phyloP scores from a whole-genome alignment of 2,113 vertebrate species.

The Daboia siamensis region DNA sequence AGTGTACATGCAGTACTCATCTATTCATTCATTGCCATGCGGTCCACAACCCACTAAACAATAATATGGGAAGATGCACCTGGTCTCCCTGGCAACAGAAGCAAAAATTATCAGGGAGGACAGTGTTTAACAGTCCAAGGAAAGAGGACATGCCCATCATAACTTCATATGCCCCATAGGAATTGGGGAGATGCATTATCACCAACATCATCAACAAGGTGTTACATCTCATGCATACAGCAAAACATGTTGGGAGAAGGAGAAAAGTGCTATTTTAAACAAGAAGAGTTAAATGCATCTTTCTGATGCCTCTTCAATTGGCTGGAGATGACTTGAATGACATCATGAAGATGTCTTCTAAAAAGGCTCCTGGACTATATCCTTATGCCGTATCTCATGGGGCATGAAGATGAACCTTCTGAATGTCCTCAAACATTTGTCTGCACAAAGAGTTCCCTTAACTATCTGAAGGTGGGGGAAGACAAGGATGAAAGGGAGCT shows the following conservation, averaged over 20 bases:
- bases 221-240: not conserved
- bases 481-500: not conserved
- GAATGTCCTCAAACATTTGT: not conserved
- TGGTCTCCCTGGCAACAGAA: not conserved
- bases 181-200: not conserved
- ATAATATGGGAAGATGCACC: not conserved
- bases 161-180: not conserved
- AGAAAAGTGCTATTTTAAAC: not conserved
- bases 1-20: too few species aligned
- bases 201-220: not conserved
- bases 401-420: not conserved
- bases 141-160: not conserved
- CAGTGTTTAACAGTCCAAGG: not conserved
- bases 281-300: not conserved
- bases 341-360: not conserved
- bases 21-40: too few species aligned
- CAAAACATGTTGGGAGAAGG: not conserved
- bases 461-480: not conserved
- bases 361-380: not conserved
- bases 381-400: not conserved
- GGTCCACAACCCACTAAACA: too few species aligned
- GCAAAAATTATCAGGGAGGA: not conserved
- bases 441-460: not conserved
- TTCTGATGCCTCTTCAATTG: not conserved
- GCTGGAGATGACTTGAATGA: not conserved